A percentile compares a stretch with the other conserved stretches of the same genome.
These are phyloP conservation scores for Drosophila basisetae DNA, from an alignment of 2,888 invertebrate species.

Conservation along the genomic window DNA sequence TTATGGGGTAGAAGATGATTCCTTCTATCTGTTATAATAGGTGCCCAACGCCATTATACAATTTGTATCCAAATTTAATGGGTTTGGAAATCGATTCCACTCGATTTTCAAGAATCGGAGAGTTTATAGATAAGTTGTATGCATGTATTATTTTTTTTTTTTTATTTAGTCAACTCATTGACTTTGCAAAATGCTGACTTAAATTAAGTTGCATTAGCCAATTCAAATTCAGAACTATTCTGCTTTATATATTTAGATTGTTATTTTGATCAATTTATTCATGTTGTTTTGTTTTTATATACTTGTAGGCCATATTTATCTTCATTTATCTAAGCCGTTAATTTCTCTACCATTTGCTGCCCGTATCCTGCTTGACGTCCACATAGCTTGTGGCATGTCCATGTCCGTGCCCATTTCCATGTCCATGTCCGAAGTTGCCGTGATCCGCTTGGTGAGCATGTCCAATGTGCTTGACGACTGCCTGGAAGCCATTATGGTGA, in stretches of 20 bases:
- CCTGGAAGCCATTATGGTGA: conserved; percentile 86
- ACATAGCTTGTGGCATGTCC: conserved; percentile 76
- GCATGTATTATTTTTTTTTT: no score
- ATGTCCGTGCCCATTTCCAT: conserved; percentile 26
- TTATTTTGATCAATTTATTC: neutral
- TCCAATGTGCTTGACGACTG: conserved; percentile 86
- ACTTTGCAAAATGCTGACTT: neutral
- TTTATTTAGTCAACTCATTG: no score
- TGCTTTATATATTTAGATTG: rapidly evolving
- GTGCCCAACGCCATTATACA: no score
- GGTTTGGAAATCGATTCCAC: no score
- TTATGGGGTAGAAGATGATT: no score
- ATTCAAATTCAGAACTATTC: neutral
- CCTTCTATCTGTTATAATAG: no score
- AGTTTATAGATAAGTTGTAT: no score
- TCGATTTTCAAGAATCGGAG: no score
- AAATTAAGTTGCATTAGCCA: no score
- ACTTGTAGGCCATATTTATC: conserved; percentile 8
- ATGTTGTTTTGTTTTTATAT: conserved; percentile 22
- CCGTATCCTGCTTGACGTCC: conserved; percentile 74
- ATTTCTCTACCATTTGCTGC: conserved; percentile 56
- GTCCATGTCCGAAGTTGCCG: conserved; percentile 38
- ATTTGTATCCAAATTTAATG: no score
- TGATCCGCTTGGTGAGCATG: conserved; percentile 78
- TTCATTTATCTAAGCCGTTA: neutral